phyloP scores from a whole-genome alignment of 2,113 vertebrate genomes.

The Leucoraja erinaceus region DNA sequence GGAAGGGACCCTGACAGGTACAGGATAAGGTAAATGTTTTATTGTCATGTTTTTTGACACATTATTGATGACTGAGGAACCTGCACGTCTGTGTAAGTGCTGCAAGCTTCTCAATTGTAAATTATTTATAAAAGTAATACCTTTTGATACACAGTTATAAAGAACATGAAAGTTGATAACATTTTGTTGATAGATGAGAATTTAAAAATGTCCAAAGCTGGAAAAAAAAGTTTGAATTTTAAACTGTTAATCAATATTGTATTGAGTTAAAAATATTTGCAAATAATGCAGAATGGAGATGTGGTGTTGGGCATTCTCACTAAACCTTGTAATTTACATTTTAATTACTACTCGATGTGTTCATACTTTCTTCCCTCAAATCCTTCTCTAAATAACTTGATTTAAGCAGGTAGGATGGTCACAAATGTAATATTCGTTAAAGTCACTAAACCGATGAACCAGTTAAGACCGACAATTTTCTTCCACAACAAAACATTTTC shows the following conservation, averaged over 20 bases:
- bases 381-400: background rate
- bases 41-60: constrained; percentile 40
- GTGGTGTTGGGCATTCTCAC: background rate
- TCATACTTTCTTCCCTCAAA: background rate
- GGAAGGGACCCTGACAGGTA: constrained; percentile 69
- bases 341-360: background rate
- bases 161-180: constrained; percentile 43
- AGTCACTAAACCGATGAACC: background rate
- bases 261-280: constrained; percentile 25
- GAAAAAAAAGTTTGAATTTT: constrained; percentile 35
- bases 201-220: constrained; percentile 17
- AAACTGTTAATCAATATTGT: constrained; percentile 38
- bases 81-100: constrained; percentile 39
- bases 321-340: constrained; percentile 6
- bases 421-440: background rate
- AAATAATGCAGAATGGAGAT: background rate
- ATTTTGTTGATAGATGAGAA: constrained; percentile 42
- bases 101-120: constrained; percentile 43
- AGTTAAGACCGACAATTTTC: background rate
- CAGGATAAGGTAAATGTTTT: constrained; percentile 43
- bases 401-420: background rate
- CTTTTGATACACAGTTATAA: constrained; percentile 42
- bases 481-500: background rate
- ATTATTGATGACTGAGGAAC: constrained; percentile 41
- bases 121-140: constrained; percentile 45